phyloP scores from a whole-genome alignment of 1,140 invertebrate genomes.

The Dendrolimus kikuchii region DNA sequence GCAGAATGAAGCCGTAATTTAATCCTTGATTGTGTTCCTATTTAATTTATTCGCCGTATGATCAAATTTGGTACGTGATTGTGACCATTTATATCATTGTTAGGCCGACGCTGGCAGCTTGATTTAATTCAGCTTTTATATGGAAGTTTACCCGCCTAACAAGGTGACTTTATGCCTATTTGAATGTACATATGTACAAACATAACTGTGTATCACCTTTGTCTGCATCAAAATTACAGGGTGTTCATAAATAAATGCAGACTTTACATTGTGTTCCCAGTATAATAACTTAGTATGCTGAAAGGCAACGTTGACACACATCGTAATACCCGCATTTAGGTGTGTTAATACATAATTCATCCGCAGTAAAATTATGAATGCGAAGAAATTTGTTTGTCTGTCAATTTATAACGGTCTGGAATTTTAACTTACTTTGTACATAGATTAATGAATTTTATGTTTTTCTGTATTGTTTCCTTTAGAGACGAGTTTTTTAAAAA shows the following conservation, averaged over 20 bases:
- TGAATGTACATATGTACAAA: constrained; percentile 15
- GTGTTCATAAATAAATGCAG: constrained; percentile 20
- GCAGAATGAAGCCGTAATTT: constrained; percentile 64
- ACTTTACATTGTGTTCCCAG: constrained; percentile 7
- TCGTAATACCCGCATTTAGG: no score
- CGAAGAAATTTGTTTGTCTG: no score
- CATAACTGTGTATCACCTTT: constrained; percentile 9
- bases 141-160: constrained; percentile 14
- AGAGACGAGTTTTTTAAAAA: no score
- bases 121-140: constrained; percentile 41
- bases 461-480: no score
- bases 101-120: constrained; percentile 22
- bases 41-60: constrained; percentile 62
- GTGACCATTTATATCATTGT: constrained; percentile 52
- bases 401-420: no score
- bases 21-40: constrained; percentile 66
- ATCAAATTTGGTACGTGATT: constrained; percentile 61
- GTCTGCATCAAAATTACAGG: constrained; percentile 17
- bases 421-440: no score
- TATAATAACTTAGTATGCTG: neutral
- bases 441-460: no score
- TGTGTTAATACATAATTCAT: no score
- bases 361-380: no score
- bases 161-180: constrained; percentile 20
- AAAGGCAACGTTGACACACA: no score